phyloP scores from a whole-genome alignment of 2,888 invertebrate species.

The Xestia rhomboidea region DNA sequence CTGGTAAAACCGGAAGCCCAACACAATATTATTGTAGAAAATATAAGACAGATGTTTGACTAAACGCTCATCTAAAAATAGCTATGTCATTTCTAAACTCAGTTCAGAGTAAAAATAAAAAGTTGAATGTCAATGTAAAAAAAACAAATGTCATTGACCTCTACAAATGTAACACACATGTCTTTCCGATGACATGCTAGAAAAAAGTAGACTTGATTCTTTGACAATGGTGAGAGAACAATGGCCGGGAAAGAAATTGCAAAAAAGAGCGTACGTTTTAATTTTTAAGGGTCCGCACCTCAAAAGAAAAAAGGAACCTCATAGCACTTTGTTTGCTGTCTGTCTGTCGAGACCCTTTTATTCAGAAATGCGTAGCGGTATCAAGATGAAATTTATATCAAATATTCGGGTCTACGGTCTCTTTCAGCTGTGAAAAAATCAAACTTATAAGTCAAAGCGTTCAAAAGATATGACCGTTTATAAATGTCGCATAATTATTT shows the following conservation, averaged over 20 bases:
- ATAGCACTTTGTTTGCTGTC: background rate
- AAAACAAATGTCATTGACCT: slow-evolving; percentile 39
- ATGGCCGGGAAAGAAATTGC: slow-evolving; percentile 16
- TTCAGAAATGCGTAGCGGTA: background rate
- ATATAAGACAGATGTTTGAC: background rate
- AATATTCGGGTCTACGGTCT: background rate
- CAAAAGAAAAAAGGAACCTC: background rate
- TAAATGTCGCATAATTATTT: too few species aligned
- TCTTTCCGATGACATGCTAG: slow-evolving; percentile 23
- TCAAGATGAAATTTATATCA: background rate
- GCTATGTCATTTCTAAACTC: background rate
- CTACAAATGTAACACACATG: slow-evolving; percentile 14
- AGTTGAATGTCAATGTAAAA: slow-evolving; percentile 45
- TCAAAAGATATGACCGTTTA: too few species aligned
- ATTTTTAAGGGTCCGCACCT: background rate
- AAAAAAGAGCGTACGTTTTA: slow-evolving; percentile 1
- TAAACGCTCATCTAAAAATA: slow-evolving; percentile 8
- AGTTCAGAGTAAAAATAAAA: slow-evolving; percentile 21
- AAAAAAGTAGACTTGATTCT: slow-evolving; percentile 15
- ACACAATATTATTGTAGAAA: background rate
- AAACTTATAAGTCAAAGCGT: too few species aligned
- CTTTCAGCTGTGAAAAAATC: background rate
- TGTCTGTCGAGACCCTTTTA: background rate
- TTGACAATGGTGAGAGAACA: slow-evolving; percentile 30
- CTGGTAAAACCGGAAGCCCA: background rate